These are phyloP conservation scores for Solea solea DNA, from an alignment of 2,113 vertebrate genomes.

Conservation along the genomic window DNA sequence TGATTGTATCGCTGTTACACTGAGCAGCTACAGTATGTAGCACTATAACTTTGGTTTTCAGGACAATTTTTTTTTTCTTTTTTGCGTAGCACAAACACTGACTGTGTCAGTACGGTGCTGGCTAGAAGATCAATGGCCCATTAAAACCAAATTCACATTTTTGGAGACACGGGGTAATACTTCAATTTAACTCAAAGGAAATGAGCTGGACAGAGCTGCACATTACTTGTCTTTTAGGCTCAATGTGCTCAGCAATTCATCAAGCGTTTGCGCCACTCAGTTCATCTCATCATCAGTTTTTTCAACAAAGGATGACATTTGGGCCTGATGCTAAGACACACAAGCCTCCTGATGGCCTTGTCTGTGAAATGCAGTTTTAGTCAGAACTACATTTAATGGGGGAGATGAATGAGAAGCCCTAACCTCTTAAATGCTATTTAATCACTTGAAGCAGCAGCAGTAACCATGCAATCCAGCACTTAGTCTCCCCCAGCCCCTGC, in stretches of 20 bases:
- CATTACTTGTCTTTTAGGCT: conserved; percentile 51
- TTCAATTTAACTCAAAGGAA: conserved; percentile 55
- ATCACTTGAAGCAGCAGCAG: conserved; percentile 64
- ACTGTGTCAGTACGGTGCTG: not conserved
- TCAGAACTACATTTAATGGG: conserved; percentile 41
- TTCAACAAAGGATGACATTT: conserved; percentile 39
- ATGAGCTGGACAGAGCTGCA: conserved; percentile 48
- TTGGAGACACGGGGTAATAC: conserved; percentile 17
- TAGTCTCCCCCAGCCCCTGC: conserved; percentile 44
- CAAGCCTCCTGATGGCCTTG: conserved; percentile 57
- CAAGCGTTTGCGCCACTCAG: conserved; percentile 27
- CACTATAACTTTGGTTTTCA: not conserved
- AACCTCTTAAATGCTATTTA: conserved; percentile 75
- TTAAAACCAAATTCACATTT: conserved; percentile 34
- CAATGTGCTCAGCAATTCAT: conserved; percentile 54
- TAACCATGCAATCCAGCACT: conserved; percentile 58
- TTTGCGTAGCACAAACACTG: not conserved
- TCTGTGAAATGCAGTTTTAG: conserved; percentile 42
- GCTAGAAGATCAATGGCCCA: conserved; percentile 21
- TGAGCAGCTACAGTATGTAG: not conserved
- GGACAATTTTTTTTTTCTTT: too few species aligned
- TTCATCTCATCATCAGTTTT: conserved; percentile 24
- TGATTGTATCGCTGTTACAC: not conserved
- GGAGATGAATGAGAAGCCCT: conserved; percentile 49
- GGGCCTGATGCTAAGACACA: conserved; percentile 54